A percentile compares a stretch with the other conserved stretches of the same genome.
Conservation (phyloP, 2,113 vertebrate species). For the Zosterops japonicus region DNA sequence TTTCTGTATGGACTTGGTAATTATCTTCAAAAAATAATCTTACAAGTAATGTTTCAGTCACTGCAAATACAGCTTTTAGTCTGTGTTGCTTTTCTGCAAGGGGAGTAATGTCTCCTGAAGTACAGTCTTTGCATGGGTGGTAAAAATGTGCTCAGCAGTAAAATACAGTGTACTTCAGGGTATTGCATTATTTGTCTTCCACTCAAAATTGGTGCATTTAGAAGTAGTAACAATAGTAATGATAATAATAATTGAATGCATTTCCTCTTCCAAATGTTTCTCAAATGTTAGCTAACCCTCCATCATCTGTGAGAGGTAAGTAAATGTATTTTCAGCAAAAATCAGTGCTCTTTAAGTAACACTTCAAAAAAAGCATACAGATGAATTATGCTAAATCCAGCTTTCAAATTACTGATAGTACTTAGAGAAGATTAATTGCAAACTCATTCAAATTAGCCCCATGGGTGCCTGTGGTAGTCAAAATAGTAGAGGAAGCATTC, state of each 20-base stretch:
- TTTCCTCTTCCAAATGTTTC: constrained; percentile 47
- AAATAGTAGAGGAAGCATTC: not conserved
- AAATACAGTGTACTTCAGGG: not conserved
- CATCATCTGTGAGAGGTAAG: constrained; percentile 31
- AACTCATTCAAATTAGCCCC: not conserved
- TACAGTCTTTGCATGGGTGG: not conserved
- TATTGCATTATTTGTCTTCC: not conserved
- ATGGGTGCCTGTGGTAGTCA: not conserved
- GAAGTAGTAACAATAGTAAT: not conserved
- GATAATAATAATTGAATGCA: not conserved
- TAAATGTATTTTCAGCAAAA: not conserved
- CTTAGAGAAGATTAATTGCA: not conserved
- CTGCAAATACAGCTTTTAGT: not conserved
- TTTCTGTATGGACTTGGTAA: not conserved
- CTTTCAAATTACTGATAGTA: not conserved
- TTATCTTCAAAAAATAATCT: not conserved
- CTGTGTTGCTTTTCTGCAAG: not conserved
- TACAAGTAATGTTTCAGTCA: not conserved
- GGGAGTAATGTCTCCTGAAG: not conserved
- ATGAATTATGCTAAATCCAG: not conserved
- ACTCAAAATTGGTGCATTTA: not conserved
- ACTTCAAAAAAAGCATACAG: not conserved
- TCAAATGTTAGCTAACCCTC: constrained; percentile 35
- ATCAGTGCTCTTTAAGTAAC: not conserved
- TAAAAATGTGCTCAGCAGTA: not conserved